phyloP scores from a whole-genome alignment of 2,888 invertebrate species.

The Platycnemis pennipes region DNA sequence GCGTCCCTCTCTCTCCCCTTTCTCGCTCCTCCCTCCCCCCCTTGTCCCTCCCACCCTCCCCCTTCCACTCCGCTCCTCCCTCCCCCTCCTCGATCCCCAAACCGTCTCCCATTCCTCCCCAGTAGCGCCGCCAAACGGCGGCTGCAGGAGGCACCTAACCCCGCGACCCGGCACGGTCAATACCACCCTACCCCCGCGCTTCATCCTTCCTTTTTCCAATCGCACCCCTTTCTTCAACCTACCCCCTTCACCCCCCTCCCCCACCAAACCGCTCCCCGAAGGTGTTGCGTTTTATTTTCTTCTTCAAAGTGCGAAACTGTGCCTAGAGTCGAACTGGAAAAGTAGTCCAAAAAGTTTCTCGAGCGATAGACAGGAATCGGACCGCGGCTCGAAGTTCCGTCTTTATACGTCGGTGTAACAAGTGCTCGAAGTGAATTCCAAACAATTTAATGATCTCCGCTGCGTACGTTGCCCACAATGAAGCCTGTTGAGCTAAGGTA shows the following conservation, averaged over 20 bases:
- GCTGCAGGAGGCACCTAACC: constrained; percentile 52
- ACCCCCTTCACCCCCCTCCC: background rate
- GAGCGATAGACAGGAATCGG: no score
- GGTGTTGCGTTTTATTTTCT: background rate
- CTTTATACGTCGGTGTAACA: no score
- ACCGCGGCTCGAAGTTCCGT: no score
- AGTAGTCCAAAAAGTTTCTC: no score
- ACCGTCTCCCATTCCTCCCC: constrained; percentile 16
- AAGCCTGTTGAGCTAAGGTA: no score
- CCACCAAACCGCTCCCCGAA: background rate
- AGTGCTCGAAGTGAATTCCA: no score
- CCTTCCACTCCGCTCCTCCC: background rate
- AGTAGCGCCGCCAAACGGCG: constrained; percentile 61
- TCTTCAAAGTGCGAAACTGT: background rate
- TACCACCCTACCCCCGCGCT: constrained; percentile 15
- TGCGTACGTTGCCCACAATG: no score
- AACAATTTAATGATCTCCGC: no score
- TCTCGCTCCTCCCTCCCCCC: background rate
- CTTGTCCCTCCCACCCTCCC: background rate
- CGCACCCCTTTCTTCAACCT: background rate
- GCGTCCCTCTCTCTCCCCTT: constrained; percentile 30
- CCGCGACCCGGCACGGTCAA: constrained; percentile 66
- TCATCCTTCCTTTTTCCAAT: background rate
- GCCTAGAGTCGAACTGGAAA: background rate
- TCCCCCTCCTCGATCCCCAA: background rate